Conservation (phyloP, 2,797 vertebrate species). For the Gallinago solitaria region DNA sequence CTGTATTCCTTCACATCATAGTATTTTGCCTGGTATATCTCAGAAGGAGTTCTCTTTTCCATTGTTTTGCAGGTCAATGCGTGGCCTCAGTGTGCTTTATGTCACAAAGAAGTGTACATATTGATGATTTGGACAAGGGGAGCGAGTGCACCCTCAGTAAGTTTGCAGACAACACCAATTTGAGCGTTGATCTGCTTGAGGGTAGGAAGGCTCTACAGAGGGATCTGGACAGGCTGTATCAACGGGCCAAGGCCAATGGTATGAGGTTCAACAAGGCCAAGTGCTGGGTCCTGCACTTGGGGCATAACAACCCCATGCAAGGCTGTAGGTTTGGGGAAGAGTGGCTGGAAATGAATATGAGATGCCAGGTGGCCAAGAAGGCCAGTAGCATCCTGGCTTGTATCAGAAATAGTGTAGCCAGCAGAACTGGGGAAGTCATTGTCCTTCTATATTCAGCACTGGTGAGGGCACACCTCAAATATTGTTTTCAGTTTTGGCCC, state of each 20-base stretch:
- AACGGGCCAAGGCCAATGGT: background rate
- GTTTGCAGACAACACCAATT: background rate
- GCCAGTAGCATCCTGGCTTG: background rate
- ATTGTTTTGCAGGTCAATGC: background rate
- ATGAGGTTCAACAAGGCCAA: background rate
- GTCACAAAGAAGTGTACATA: background rate
- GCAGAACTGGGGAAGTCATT: background rate
- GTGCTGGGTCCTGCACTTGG: background rate
- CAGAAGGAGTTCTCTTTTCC: background rate
- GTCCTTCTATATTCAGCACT: background rate
- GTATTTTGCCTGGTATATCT: background rate
- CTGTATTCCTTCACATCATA: background rate
- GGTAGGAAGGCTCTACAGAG: background rate
- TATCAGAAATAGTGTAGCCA: background rate
- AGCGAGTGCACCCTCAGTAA: background rate
- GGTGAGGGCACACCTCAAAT: background rate
- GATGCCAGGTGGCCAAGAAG: background rate
- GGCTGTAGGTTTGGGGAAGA: background rate
- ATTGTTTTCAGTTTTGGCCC: background rate
- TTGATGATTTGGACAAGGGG: background rate
- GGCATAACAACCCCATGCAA: background rate
- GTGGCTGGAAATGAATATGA: background rate
- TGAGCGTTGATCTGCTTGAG: background rate
- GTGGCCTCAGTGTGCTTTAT: background rate
- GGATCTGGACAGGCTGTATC: background rate